These are phyloP conservation scores for Solenodon paradoxus DNA, from an alignment of 2,113 vertebrate species.

Conservation along the genomic window DNA sequence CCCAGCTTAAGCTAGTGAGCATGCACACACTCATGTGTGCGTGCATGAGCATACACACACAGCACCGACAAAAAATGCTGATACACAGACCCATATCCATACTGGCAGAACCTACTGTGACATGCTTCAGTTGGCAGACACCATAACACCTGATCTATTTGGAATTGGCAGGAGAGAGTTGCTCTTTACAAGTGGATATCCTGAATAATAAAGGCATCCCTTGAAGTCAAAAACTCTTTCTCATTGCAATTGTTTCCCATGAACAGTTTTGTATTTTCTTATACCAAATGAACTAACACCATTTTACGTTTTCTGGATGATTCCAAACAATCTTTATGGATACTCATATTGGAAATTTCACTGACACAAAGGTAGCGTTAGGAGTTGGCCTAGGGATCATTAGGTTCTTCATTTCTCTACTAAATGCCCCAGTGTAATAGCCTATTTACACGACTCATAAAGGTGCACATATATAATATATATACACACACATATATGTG, in stretches of 20 bases:
- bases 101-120: background rate
- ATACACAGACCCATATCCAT: background rate
- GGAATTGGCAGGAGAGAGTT: background rate
- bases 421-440: background rate
- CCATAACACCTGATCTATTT: background rate
- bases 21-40: background rate
- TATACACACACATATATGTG: background rate
- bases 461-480: background rate
- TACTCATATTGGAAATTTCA: background rate
- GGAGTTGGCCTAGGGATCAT: background rate
- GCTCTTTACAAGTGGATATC: background rate
- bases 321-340: background rate
- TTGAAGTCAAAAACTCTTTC: background rate
- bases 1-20: too few species aligned
- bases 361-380: background rate
- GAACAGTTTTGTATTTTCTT: background rate
- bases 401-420: background rate
- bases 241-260: background rate
- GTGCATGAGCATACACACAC: background rate
- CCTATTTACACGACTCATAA: background rate
- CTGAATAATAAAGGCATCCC: background rate
- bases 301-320: conserved; percentile 14
- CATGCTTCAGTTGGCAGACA: conserved; percentile 15
- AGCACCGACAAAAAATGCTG: conserved; percentile 1
- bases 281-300: background rate